These are phyloP conservation scores for Oncorhynchus gorbuscha DNA, from an alignment of 2,113 vertebrate genomes.

Conservation along the genomic window DNA sequence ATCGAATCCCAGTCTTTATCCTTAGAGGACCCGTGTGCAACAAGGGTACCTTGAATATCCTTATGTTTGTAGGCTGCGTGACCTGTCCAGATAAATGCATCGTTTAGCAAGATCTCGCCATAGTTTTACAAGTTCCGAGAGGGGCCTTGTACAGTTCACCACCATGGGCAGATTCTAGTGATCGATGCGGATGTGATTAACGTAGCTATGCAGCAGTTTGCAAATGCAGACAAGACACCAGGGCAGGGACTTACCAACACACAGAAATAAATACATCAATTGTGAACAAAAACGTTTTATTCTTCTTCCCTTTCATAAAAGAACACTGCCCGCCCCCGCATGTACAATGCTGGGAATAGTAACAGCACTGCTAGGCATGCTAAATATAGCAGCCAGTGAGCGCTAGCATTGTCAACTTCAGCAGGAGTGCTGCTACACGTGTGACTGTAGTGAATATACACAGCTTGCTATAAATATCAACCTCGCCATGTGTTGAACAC, in stretches of 20 bases:
- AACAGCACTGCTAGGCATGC: conserved; percentile 75
- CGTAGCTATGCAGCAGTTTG: not conserved
- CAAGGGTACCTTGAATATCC: too few relatives aligned
- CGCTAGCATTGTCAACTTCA: conserved; percentile 77
- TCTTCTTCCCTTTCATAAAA: conserved; percentile 56
- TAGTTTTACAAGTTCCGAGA: not conserved
- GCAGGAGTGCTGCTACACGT: conserved; percentile 64
- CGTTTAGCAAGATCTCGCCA: not conserved
- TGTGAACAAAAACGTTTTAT: conserved; percentile 56
- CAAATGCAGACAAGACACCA: conserved; percentile 7
- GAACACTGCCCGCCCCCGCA: conserved; percentile 66
- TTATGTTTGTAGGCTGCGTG: too few relatives aligned
- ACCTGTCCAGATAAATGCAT: not conserved
- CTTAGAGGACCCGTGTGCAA: too few relatives aligned
- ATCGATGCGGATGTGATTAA: too few relatives aligned
- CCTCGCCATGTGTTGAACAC: conserved; percentile 6
- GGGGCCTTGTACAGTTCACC: not conserved
- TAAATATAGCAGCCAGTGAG: conserved; percentile 81
- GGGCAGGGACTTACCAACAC: conserved; percentile 4
- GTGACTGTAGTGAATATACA: conserved; percentile 56
- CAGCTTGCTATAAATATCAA: conserved; percentile 49
- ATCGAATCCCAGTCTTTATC: too few relatives aligned
- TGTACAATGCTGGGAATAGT: conserved; percentile 79
- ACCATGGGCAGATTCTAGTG: not conserved
- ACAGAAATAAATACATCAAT: conserved; percentile 33